Evolutionary conservation across 2,888 invertebrate genomes (phyloP).

Genomic region (Ichneumoninae sp.): DNA sequence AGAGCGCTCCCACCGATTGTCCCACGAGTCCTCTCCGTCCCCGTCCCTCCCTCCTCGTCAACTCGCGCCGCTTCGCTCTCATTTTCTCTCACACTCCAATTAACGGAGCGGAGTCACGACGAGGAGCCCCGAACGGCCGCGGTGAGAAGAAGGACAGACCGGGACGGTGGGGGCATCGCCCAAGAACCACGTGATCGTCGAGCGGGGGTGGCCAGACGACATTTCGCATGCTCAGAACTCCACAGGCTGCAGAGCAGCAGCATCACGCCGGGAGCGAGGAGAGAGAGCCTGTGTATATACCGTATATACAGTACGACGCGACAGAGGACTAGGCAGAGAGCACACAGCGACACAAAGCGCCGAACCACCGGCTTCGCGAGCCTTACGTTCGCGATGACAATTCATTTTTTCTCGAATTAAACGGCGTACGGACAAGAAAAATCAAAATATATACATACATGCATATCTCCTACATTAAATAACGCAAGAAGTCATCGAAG

Average conservation of each 20-base stretch:
- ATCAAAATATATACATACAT: not conserved
- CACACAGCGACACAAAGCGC: conserved; percentile 56
- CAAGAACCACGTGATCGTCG: conserved; percentile 80
- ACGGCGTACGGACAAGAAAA: not conserved
- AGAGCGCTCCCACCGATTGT: not conserved
- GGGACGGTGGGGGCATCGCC: conserved; percentile 50
- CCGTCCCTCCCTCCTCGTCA: not conserved
- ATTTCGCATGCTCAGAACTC: conserved; percentile 84
- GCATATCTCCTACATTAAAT: not conserved
- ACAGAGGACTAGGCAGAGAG: conserved; percentile 33
- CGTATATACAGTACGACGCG: conserved; percentile 1
- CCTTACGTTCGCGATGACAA: not conserved
- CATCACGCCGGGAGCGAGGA: conserved; percentile 20
- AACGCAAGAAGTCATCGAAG: not conserved
- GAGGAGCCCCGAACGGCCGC: conserved; percentile 24
- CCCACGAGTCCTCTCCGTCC: not conserved
- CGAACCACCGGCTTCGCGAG: conserved; percentile 35
- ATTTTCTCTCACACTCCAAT: conserved; percentile 61
- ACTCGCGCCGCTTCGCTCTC: conserved; percentile 50
- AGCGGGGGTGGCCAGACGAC: conserved; percentile 82
- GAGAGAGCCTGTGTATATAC: not conserved
- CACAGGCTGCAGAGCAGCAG: conserved; percentile 77
- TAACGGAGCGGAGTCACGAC: conserved; percentile 50
- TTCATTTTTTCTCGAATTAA: not conserved
- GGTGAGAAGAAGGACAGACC: conserved; percentile 52